Evolutionary conservation across 2,797 vertebrate genomes (phyloP).

Genomic region (Glossophaga mutica): DNA sequence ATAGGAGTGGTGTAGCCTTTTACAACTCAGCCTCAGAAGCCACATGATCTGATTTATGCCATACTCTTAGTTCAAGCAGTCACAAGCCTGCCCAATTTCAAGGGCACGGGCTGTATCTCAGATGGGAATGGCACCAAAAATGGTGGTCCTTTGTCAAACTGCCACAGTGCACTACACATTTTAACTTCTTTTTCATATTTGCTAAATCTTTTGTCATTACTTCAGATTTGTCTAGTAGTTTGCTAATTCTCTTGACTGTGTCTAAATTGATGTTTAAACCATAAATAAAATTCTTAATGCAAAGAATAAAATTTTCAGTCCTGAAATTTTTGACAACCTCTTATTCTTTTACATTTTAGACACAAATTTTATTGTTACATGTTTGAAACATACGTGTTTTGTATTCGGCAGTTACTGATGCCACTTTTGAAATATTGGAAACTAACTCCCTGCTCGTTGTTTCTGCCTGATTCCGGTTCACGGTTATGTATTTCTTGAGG

Average conservation of each 20-base stretch:
- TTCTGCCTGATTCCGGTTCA: not conserved
- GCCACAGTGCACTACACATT: not conserved
- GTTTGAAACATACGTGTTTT: not conserved
- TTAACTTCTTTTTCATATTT: not conserved
- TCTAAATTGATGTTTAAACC: not conserved
- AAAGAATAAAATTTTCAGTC: conserved; percentile 3
- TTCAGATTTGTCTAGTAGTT: not conserved
- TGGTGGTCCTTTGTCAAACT: not conserved
- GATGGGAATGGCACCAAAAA: not conserved
- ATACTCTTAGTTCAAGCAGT: not conserved
- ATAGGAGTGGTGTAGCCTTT: not conserved
- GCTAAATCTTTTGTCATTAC: not conserved
- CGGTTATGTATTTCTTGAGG: not conserved
- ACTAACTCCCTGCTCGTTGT: not conserved
- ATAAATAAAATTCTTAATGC: not conserved
- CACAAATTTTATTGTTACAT: not conserved
- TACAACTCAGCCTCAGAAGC: not conserved
- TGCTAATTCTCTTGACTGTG: not conserved
- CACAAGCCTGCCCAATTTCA: not conserved
- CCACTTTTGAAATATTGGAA: not conserved
- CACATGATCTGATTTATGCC: not conserved
- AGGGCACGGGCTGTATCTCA: not conserved
- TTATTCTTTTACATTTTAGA: conserved; percentile 5
- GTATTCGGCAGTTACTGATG: not conserved
- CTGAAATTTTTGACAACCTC: not conserved